phyloP scores from a whole-genome alignment of 2,797 vertebrate genomes.

The Amazona finschi region DNA sequence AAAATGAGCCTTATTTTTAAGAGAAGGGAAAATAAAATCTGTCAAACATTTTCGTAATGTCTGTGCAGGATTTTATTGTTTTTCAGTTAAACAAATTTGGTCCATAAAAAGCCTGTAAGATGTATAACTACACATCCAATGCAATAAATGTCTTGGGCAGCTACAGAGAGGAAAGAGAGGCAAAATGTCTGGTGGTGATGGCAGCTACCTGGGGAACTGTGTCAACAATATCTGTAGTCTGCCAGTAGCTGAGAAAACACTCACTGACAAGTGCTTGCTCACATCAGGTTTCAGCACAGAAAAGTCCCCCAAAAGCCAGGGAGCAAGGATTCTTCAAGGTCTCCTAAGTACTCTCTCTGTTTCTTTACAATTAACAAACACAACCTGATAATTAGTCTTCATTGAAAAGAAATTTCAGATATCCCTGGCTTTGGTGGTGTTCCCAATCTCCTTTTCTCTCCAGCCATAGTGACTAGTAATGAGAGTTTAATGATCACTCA shows the following conservation, averaged over 20 bases:
- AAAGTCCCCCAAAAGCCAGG: neutral
- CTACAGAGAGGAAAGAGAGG: neutral
- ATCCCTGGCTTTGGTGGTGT: neutral
- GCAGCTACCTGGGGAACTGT: neutral
- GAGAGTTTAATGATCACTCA: neutral
- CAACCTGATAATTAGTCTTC: neutral
- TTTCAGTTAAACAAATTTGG: neutral
- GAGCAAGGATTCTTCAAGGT: neutral
- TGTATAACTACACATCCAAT: neutral
- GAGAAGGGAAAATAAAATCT: neutral
- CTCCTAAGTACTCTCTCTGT: neutral
- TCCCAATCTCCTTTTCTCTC: neutral
- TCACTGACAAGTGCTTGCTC: neutral
- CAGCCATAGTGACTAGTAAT: neutral
- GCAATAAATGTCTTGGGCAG: neutral
- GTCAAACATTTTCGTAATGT: neutral
- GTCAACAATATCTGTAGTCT: neutral
- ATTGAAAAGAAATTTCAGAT: neutral
- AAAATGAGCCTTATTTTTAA: neutral
- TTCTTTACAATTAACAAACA: neutral
- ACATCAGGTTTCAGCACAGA: neutral
- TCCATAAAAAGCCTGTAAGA: neutral
- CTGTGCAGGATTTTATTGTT: neutral
- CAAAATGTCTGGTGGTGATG: neutral
- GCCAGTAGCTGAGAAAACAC: neutral